phyloP scores from a whole-genome alignment of 2,797 vertebrate genomes.

The Myripristis murdjan region DNA sequence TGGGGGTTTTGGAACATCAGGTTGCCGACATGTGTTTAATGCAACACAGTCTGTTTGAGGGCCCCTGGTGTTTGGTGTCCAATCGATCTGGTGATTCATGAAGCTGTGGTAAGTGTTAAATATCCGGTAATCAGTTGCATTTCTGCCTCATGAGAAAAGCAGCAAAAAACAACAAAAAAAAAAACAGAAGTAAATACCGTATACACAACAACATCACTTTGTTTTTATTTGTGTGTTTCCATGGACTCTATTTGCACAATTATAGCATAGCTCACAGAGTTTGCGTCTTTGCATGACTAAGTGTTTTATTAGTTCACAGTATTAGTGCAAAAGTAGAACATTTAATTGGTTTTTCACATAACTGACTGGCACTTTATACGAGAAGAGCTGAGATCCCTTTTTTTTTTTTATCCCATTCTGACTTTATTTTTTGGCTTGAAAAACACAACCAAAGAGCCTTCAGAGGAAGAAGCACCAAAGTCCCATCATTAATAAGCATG shows the following conservation, averaged over 20 bases:
- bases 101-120: neutral
- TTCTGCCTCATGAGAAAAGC: neutral
- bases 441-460: slow-evolving; percentile 49
- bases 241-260: slow-evolving; percentile 59
- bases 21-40: neutral
- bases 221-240: slow-evolving; percentile 61
- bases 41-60: too few relatives aligned
- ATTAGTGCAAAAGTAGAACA: slow-evolving; percentile 75
- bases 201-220: slow-evolving; percentile 8
- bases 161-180: slow-evolving; percentile 2
- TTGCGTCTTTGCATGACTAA: slow-evolving; percentile 57
- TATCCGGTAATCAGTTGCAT: neutral
- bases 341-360: slow-evolving; percentile 28
- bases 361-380: slow-evolving; percentile 1
- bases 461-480: slow-evolving; percentile 36
- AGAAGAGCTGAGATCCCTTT: slow-evolving; percentile 37
- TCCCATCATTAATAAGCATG: slow-evolving; percentile 18
- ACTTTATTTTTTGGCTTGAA: slow-evolving; percentile 51
- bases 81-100: neutral
- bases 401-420: slow-evolving; percentile 57
- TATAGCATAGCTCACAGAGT: slow-evolving; percentile 61
- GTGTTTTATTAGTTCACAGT: slow-evolving; percentile 58
- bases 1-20: neutral
- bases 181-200: slow-evolving; percentile 20
- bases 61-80: neutral